A percentile compares a stretch with the other conserved stretches of the same genome.
These are phyloP conservation scores for Puffinus mauretanicus DNA, from an alignment of 2,113 vertebrate genomes.

Conservation along the genomic window DNA sequence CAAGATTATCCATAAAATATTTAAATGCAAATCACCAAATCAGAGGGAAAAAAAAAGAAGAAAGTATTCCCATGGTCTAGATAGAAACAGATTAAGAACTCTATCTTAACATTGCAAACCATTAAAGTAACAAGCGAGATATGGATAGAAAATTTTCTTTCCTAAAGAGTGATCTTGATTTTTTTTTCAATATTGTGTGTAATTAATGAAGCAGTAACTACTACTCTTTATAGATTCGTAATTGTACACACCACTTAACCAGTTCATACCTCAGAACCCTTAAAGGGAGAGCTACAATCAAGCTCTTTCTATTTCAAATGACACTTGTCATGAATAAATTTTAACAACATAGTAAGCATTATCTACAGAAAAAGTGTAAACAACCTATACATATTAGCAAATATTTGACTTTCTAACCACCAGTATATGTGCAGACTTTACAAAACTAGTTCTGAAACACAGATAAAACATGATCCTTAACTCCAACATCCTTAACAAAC, in stretches of 20 bases:
- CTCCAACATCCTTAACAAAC: neutral
- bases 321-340: neutral
- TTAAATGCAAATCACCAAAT: neutral
- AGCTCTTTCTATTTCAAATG: neutral
- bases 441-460: neutral
- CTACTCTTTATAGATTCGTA: neutral
- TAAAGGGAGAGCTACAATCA: neutral
- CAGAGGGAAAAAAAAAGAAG: accelerated
- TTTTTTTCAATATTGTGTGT: neutral
- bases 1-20: neutral
- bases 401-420: neutral
- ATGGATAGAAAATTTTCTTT: neutral
- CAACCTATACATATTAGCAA: neutral
- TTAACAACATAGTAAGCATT: neutral
- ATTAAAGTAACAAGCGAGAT: neutral
- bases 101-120: neutral
- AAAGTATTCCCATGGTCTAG: neutral
- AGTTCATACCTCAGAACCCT: neutral
- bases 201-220: neutral
- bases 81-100: neutral
- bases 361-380: neutral
- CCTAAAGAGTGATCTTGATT: neutral
- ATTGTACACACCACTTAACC: neutral
- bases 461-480: neutral
- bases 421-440: neutral